phyloP scores from a whole-genome alignment of 2,113 vertebrate species.

The Amphiprion ocellaris region DNA sequence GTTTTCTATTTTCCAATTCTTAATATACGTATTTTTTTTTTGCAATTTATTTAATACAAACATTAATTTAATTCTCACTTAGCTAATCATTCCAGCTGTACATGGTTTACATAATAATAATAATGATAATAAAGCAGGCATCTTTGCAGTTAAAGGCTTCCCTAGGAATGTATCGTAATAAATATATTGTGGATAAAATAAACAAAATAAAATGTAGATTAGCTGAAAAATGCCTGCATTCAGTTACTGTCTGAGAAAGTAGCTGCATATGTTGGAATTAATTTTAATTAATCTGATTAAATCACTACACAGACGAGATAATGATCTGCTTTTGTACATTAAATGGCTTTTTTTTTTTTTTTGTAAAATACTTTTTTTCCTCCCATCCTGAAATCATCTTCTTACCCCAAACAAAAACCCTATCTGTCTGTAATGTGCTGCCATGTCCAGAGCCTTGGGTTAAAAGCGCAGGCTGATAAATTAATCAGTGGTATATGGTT shows the following conservation, averaged over 20 bases:
- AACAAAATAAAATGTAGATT: slow-evolving; percentile 18
- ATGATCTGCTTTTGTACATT: slow-evolving; percentile 56
- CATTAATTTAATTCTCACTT: too few species aligned
- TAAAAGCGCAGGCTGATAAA: slow-evolving; percentile 66
- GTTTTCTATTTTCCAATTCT: too few species aligned
- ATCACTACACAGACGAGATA: slow-evolving; percentile 56
- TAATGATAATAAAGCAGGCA: too few species aligned
- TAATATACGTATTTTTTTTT: too few species aligned
- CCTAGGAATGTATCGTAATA: neutral
- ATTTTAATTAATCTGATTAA: slow-evolving; percentile 68
- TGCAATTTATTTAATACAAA: too few species aligned
- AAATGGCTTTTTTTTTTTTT: slow-evolving; percentile 3
- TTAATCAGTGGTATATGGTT: slow-evolving; percentile 74
- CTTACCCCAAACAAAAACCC: slow-evolving; percentile 1
- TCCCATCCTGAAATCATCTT: slow-evolving; percentile 42
- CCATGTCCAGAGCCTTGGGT: slow-evolving; percentile 61
- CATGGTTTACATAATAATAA: too few species aligned
- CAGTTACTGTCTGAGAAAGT: slow-evolving; percentile 25
- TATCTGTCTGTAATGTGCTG: slow-evolving; percentile 10
- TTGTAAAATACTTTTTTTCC: neutral
- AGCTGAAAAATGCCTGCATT: slow-evolving; percentile 16
- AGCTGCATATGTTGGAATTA: slow-evolving; percentile 49
- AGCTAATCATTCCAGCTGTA: too few species aligned
- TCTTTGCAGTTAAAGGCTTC: too few species aligned
- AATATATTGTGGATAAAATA: slow-evolving; percentile 19